A percentile compares a stretch with the other conserved stretches of the same genome.
Conservation (phyloP, 2,888 invertebrate genomes). For the Drosophila meridionalis region DNA sequence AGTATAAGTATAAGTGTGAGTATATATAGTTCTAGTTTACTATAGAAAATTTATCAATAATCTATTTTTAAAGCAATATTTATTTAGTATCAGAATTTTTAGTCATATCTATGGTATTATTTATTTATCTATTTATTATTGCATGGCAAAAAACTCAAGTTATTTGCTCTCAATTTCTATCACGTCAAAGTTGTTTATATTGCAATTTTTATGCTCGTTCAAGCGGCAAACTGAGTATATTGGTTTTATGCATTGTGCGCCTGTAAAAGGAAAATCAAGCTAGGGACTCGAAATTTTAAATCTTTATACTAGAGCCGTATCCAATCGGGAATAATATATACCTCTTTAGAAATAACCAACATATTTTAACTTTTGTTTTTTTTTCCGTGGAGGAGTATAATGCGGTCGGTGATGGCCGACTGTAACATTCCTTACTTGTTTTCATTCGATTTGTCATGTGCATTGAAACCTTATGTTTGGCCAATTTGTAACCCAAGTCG, state of each 20-base stretch:
- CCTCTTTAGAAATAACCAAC: no score
- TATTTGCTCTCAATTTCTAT: background rate
- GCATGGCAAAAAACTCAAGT: background rate
- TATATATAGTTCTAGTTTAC: background rate
- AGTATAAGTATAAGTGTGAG: background rate
- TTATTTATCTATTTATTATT: background rate
- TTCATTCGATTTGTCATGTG: constrained; percentile 33
- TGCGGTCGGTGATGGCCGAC: background rate
- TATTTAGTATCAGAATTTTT: background rate
- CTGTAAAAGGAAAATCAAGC: no score
- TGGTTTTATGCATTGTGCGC: no score
- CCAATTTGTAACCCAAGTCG: constrained; percentile 35
- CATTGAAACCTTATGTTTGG: constrained; percentile 22
- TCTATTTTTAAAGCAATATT: background rate
- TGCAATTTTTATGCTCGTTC: background rate
- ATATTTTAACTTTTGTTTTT: background rate
- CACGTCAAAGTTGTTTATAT: background rate
- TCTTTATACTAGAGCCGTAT: no score
- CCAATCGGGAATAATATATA: no score
- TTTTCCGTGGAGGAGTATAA: background rate
- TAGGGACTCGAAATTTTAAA: no score
- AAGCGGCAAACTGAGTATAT: background rate
- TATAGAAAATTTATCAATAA: background rate
- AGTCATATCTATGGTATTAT: background rate
- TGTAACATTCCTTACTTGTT: constrained; percentile 19